phyloP scores from a whole-genome alignment of 1,140 invertebrate genomes.

The Cotesia typhae region DNA sequence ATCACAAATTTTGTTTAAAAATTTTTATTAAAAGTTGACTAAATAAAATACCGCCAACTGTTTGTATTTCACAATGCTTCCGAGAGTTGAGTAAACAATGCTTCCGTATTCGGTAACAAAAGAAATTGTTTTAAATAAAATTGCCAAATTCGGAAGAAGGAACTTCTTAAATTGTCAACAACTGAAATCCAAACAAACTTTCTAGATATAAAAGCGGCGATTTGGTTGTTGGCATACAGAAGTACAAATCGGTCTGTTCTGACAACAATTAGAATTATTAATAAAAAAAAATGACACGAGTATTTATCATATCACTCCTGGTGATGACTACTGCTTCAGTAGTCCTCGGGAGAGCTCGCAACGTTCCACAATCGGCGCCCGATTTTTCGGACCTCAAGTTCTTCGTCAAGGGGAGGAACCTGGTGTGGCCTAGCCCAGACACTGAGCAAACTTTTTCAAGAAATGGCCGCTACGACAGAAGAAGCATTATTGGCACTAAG shows the following conservation, averaged over 20 bases:
- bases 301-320: not conserved
- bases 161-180: no score
- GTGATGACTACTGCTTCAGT: conserved; percentile 2
- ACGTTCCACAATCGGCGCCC: conserved; percentile 49
- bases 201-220: no score
- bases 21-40: no score
- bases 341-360: conserved; percentile 39
- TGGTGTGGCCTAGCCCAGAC: conserved; percentile 68
- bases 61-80: not conserved
- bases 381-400: conserved; percentile 48
- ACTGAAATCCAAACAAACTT: no score
- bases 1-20: no score
- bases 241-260: no score
- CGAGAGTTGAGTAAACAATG: not conserved
- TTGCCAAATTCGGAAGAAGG: not conserved
- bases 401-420: conserved; percentile 55
- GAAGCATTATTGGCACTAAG: conserved; percentile 71
- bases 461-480: conserved; percentile 68
- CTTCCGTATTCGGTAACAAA: not conserved
- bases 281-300: not conserved
- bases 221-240: no score
- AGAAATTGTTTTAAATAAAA: not conserved
- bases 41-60: no score
- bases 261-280: not conserved
- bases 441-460: conserved; percentile 70